Percentiles rank a stretch among this genome's conserved stretches.
Evolutionary conservation across 2,888 invertebrate species (phyloP).

Genomic region (Polydrusus tereticollis): DNA sequence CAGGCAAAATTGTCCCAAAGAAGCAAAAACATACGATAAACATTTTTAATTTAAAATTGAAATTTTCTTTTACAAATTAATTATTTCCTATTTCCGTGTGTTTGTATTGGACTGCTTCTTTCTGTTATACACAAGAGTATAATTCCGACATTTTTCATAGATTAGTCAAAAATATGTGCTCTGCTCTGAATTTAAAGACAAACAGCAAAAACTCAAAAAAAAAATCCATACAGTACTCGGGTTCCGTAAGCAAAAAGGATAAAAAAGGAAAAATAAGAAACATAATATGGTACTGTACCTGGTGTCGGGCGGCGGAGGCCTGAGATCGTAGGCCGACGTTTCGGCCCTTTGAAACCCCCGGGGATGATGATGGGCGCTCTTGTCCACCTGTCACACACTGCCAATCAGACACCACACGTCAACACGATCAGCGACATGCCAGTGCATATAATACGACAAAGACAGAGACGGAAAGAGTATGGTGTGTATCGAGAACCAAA

Average conservation of each 20-base stretch:
- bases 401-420: constrained; percentile 55
- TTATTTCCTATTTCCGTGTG: no score
- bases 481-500: background rate
- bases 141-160: no score
- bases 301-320: constrained; percentile 63
- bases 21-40: no score
- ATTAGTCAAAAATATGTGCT: background rate
- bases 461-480: constrained; percentile 12
- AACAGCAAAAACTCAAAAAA: constrained; percentile 10
- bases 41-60: no score
- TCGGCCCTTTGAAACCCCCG: constrained; percentile 44
- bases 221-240: constrained; percentile 8
- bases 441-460: constrained; percentile 37
- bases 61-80: no score
- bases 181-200: background rate
- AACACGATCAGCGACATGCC: constrained; percentile 57
- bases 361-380: constrained; percentile 53
- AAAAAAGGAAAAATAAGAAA: constrained; percentile 10
- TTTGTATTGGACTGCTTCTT: no score
- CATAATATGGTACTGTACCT: constrained; percentile 54
- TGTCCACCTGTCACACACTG: constrained; percentile 64
- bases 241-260: background rate
- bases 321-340: constrained; percentile 59
- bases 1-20: no score
- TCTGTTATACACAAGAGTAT: no score